A percentile compares a stretch with the other conserved stretches of the same genome.
Conservation (phyloP, 2,797 vertebrate species). For the Coccyzus lansbergi region DNA sequence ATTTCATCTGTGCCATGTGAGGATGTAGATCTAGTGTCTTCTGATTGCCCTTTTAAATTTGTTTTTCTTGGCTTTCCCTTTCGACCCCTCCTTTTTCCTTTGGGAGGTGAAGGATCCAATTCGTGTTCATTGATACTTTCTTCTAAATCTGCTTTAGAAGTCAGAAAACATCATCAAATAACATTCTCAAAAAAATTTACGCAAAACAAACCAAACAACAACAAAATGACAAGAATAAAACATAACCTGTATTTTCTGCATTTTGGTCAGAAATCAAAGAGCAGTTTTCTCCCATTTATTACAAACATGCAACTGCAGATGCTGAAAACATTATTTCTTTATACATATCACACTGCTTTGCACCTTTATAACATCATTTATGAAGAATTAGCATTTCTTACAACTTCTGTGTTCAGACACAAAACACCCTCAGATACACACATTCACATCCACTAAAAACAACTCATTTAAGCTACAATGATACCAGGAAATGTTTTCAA, state of each 20-base stretch:
- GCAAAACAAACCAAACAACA: background rate
- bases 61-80: conserved; percentile 88
- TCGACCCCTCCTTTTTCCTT: conserved; percentile 91
- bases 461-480: background rate
- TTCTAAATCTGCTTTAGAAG: conserved; percentile 85
- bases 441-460: background rate
- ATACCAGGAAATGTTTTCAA: background rate
- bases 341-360: background rate
- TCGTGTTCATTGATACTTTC: conserved; percentile 90
- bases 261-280: background rate
- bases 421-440: background rate
- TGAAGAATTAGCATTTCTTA: background rate
- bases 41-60: conserved; percentile 88
- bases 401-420: background rate
- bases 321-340: background rate
- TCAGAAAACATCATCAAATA: conserved; percentile 45
- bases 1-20: conserved; percentile 94
- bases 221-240: background rate
- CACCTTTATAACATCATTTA: background rate
- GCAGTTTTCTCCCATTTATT: background rate
- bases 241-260: background rate
- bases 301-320: background rate
- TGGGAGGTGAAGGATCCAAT: conserved; percentile 89
- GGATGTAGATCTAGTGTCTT: conserved; percentile 92
- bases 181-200: background rate